Evolutionary conservation across 2,797 vertebrate species (phyloP), one percentile per base, ranked within the genome.

Genomic region (Thunnus albacares): DNA sequence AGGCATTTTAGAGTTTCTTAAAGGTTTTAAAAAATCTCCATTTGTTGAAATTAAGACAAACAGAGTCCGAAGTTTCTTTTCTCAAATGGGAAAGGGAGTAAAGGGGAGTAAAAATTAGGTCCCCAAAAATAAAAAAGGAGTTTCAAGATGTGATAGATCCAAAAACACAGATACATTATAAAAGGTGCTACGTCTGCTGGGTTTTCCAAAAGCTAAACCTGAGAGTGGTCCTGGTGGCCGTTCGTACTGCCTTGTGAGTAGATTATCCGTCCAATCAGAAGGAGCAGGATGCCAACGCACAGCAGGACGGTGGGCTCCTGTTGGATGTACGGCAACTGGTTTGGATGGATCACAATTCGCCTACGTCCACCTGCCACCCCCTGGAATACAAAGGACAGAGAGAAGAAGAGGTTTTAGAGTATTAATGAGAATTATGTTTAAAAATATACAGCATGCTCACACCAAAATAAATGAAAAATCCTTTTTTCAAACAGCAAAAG

Each of bases 161-260:
- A 53, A 72, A 22, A 75, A 62, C 68, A 90, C 66, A 87, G 22
- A 80, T 38, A 70, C 41, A 72, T 33, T 28, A 58, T 60, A 28
- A 12, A 55, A 62, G 61, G 57, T 89, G 94, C 95, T 95, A 95
- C 93, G 5, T 91, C 93, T 95, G 91, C 96, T 92, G 94, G 93
- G 93, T 87, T 75, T 78, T 67, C 74, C 79, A 45, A 52, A 70
- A 68, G 72, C 72, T 93, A 90, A 83, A 88, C 88, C 87, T 91
- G 85, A 87, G 89, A 71, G 66, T 71, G 75, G 79, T 85, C 82
- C 7, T n/a, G 74, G 33, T 52, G 58, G 80, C 26, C 79, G 87
- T 77, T 72, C 24, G 76, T 75, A 70, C 75, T 84, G 85, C 88
- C 83, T 51, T 93, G 92, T 26, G 84, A 72, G 86, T 93, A 94